Percentiles rank a stretch among this genome's conserved stretches.
Evolutionary conservation across 2,888 invertebrate species (phyloP).

Genomic region (Melinopterus prodromus): DNA sequence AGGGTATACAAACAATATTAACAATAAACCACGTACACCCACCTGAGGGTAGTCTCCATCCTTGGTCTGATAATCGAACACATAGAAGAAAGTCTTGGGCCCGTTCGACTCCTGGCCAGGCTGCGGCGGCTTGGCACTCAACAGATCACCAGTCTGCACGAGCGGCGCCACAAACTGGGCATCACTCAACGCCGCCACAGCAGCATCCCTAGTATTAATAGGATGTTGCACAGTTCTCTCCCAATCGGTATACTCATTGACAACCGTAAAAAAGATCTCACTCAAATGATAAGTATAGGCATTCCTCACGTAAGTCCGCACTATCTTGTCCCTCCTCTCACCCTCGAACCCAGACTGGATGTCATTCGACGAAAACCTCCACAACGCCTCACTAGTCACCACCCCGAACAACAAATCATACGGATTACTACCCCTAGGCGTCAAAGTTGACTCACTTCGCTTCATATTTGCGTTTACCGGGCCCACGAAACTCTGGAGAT

Average conservation of each 20-base stretch:
- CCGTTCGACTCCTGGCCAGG: conserved; percentile 66
- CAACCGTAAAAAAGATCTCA: conserved; percentile 95
- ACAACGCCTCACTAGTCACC: conserved; percentile 90
- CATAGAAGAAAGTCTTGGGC: conserved; percentile 88
- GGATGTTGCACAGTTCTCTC: conserved; percentile 90
- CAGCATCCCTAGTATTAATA: conserved; percentile 86
- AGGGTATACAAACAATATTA: too few relatives aligned
- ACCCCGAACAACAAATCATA: conserved; percentile 92
- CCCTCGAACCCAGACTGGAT: conserved; percentile 87
- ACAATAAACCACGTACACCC: conserved; percentile 47
- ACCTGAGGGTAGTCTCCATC: conserved; percentile 90
- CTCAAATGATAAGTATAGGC: conserved; percentile 95
- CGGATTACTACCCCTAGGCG: conserved; percentile 68
- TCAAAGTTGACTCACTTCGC: conserved; percentile 68
- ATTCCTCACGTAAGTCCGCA: conserved; percentile 92
- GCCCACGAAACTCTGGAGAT: conserved; percentile 70
- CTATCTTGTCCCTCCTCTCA: conserved; percentile 85
- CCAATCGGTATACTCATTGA: conserved; percentile 99
- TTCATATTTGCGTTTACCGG: conserved; percentile 69
- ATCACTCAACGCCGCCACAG: conserved; percentile 91
- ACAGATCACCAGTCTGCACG: conserved; percentile 83
- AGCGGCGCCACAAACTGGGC: conserved; percentile 93
- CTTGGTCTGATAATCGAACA: conserved; percentile 91
- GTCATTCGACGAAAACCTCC: conserved; percentile 86
- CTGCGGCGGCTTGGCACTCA: conserved; percentile 74